A percentile compares a stretch with the other conserved stretches of the same genome.
Conservation (phyloP, 2,888 invertebrate species). For the Nomada lathburiana region DNA sequence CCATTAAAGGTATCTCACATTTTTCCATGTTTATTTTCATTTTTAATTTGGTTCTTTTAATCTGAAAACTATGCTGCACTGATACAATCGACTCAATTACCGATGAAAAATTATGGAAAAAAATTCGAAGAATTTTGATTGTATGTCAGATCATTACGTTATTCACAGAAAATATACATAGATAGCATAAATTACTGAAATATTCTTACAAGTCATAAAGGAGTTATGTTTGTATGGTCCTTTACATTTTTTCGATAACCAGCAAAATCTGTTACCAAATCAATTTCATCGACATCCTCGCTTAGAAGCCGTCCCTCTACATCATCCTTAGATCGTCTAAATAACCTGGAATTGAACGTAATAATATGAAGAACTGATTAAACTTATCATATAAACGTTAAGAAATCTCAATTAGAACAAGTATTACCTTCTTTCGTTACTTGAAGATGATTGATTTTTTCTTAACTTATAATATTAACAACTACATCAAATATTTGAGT, state of each 20-base stretch:
- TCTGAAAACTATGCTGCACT: background rate
- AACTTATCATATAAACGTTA: slow-evolving; percentile 1
- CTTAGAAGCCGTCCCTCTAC: slow-evolving; percentile 83
- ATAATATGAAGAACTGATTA: slow-evolving; percentile 18
- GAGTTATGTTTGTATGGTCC: slow-evolving; percentile 71
- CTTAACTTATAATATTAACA: background rate
- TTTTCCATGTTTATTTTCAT: background rate
- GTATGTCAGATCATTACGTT: slow-evolving; percentile 3
- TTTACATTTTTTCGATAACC: slow-evolving; percentile 72
- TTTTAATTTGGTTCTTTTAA: background rate
- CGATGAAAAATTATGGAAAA: background rate
- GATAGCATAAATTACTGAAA: background rate
- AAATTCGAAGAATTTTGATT: slow-evolving; percentile 9
- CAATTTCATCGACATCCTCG: slow-evolving; percentile 82
- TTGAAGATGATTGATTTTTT: slow-evolving; percentile 8
- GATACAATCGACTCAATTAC: background rate
- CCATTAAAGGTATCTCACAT: background rate
- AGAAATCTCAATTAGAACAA: slow-evolving; percentile 2
- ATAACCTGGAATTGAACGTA: slow-evolving; percentile 80
- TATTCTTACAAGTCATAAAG: slow-evolving; percentile 57
- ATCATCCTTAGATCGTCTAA: slow-evolving; percentile 83
- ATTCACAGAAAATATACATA: background rate
- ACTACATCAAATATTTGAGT: background rate
- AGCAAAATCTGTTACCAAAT: slow-evolving; percentile 79
- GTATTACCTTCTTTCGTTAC: slow-evolving; percentile 36